These are phyloP conservation scores for Dasyprocta punctata DNA, from an alignment of 2,113 vertebrate genomes.

Conservation along the genomic window DNA sequence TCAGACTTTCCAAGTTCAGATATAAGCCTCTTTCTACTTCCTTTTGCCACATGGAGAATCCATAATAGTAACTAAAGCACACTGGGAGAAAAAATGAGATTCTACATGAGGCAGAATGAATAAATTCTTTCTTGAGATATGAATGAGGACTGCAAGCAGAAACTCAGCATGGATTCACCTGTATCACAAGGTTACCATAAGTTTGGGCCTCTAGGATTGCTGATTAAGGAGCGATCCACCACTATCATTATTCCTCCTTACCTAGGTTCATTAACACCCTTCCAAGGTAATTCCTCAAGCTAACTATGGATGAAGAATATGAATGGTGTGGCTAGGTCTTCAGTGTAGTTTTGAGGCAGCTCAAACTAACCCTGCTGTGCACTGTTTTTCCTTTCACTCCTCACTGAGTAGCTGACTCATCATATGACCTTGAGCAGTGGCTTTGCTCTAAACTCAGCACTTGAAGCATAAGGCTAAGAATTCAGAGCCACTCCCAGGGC, in stretches of 20 bases:
- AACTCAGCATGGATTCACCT: background rate
- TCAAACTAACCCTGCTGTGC: constrained; percentile 44
- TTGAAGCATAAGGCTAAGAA: constrained; percentile 73
- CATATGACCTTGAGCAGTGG: constrained; percentile 69
- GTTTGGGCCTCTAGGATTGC: constrained; percentile 5
- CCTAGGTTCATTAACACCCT: constrained; percentile 5
- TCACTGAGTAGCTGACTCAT: constrained; percentile 71
- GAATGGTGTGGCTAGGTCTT: constrained; percentile 5
- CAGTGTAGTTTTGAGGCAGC: constrained; percentile 13
- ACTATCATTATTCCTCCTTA: background rate
- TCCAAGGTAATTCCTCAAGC: constrained; percentile 36
- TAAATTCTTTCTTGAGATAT: background rate
- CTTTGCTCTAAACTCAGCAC: constrained; percentile 75
- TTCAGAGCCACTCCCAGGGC: constrained; percentile 28
- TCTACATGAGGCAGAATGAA: constrained; percentile 37
- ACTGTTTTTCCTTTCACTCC: constrained; percentile 51
- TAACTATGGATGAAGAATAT: constrained; percentile 2
- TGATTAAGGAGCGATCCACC: constrained; percentile 19
- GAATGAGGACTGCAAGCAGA: background rate
- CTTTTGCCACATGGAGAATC: constrained; percentile 10
- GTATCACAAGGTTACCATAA: background rate
- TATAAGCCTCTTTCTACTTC: constrained; percentile 27
- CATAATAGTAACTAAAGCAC: background rate
- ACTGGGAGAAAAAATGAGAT: constrained; percentile 34
- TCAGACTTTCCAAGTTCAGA: constrained; percentile 1